Percentiles rank a stretch among this genome's conserved stretches.
These are phyloP conservation scores for Hypomecis atomaria DNA, from an alignment of 2,888 invertebrate species.

Conservation along the genomic window DNA sequence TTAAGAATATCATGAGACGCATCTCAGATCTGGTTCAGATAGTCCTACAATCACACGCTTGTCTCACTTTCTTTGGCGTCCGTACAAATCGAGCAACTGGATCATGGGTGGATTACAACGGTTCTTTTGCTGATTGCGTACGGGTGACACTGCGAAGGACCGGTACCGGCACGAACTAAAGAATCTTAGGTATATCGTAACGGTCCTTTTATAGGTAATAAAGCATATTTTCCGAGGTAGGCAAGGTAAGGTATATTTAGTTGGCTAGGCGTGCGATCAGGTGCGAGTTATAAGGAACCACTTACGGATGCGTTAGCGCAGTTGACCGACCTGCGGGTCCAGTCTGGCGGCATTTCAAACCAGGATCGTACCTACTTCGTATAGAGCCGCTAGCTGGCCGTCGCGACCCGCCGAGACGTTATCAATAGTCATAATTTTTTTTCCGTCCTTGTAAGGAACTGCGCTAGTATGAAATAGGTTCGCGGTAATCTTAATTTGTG, in stretches of 20 bases:
- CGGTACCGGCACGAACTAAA: slow-evolving; percentile 44
- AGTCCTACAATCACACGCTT: slow-evolving; percentile 68
- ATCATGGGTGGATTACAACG: slow-evolving; percentile 63
- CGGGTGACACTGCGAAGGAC: slow-evolving; percentile 47
- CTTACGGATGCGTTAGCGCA: slow-evolving; percentile 65
- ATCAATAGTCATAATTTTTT: slow-evolving; percentile 48
- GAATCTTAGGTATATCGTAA: slow-evolving; percentile 44
- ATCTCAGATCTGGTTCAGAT: slow-evolving; percentile 59
- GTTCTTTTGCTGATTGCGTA: slow-evolving; percentile 55
- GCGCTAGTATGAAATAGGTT: slow-evolving; percentile 37
- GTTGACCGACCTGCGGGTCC: slow-evolving; percentile 57
- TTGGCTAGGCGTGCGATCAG: slow-evolving; percentile 37
- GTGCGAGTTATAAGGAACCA: slow-evolving; percentile 51
- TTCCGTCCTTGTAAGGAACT: slow-evolving; percentile 40
- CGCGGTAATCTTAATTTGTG: slow-evolving; percentile 34
- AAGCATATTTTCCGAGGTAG: neutral
- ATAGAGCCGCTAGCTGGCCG: slow-evolving; percentile 32
- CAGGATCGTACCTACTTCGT: slow-evolving; percentile 46
- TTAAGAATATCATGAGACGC: slow-evolving; percentile 42
- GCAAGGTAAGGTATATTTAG: slow-evolving; percentile 21
- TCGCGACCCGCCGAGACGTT: slow-evolving; percentile 36
- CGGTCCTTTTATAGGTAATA: slow-evolving; percentile 43
- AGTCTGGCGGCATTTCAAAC: slow-evolving; percentile 65
- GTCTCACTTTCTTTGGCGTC: slow-evolving; percentile 64
- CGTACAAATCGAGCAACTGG: slow-evolving; percentile 63